Evolutionary conservation across 2,888 invertebrate genomes (phyloP).

Genomic region (Scrobipalpa costella): DNA sequence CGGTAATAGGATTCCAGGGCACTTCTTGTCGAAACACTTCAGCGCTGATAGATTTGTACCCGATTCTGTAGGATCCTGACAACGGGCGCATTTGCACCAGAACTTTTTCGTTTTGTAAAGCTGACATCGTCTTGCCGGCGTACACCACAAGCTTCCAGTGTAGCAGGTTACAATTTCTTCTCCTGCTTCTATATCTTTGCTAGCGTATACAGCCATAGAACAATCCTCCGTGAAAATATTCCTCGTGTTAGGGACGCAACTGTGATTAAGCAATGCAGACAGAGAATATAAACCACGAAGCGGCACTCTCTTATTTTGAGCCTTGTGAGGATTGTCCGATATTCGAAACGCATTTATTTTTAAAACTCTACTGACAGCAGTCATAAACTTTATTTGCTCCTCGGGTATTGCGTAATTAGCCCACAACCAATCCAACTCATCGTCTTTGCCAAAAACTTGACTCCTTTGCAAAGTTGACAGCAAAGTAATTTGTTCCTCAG

Average conservation of each 20-base stretch:
- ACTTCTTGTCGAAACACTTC: slow-evolving; percentile 74
- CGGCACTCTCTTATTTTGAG: slow-evolving; percentile 59
- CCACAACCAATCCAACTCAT: slow-evolving; percentile 76
- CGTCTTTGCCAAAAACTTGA: slow-evolving; percentile 52
- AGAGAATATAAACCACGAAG: slow-evolving; percentile 84
- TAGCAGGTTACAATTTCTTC: slow-evolving; percentile 85
- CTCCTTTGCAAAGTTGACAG: slow-evolving; percentile 69
- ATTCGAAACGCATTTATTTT: slow-evolving; percentile 86
- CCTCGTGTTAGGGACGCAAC: slow-evolving; percentile 84
- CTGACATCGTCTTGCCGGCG: slow-evolving; percentile 81
- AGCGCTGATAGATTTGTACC: slow-evolving; percentile 79
- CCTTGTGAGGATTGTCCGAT: slow-evolving; percentile 48
- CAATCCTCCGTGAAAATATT: slow-evolving; percentile 80
- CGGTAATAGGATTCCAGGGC: slow-evolving; percentile 79
- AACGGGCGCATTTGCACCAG: slow-evolving; percentile 83
- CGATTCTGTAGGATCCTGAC: slow-evolving; percentile 83
- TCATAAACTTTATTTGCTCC: slow-evolving; percentile 78
- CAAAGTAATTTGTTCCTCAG: slow-evolving; percentile 64
- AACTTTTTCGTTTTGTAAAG: slow-evolving; percentile 84
- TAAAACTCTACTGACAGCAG: slow-evolving; percentile 75
- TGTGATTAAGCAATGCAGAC: slow-evolving; percentile 85
- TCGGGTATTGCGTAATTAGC: slow-evolving; percentile 64
- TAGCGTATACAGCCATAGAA: slow-evolving; percentile 81
- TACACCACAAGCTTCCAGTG: slow-evolving; percentile 85
- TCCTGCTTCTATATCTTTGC: slow-evolving; percentile 78